These are phyloP conservation scores for Zaprionus obscuricornis DNA, from an alignment of 2,888 invertebrate species.

Conservation along the genomic window DNA sequence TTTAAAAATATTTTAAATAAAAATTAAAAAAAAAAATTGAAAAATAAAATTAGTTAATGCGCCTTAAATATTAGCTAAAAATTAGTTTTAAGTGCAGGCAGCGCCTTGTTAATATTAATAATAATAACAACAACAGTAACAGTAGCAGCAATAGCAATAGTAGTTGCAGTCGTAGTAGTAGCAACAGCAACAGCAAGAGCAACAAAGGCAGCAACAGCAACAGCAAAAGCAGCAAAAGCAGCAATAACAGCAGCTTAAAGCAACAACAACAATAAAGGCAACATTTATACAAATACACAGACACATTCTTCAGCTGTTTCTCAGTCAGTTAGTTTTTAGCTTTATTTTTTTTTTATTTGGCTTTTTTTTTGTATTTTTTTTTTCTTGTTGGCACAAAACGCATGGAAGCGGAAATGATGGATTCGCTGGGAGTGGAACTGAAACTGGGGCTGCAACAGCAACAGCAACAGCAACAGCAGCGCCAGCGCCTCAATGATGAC, in stretches of 20 bases:
- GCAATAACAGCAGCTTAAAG: conserved; percentile 31
- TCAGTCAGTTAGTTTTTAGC: conserved; percentile 41
- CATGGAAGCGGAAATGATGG: conserved; percentile 84
- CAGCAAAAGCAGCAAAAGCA: conserved; percentile 19
- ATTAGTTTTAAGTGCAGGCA: conserved; percentile 39
- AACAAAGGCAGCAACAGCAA: conserved; percentile 9
- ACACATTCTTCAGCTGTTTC: conserved; percentile 73
- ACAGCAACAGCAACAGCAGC: conserved; percentile 14
- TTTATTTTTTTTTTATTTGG: conserved; percentile 4
- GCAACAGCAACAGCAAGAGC: conserved; percentile 35
- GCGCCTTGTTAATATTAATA: too few relatives aligned
- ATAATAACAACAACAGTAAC: conserved; percentile 21
- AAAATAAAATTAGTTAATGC: not conserved
- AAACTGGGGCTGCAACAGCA: conserved; percentile 29
- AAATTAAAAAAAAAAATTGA: not conserved
- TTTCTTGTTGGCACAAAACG: conserved; percentile 67
- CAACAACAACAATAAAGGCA: conserved; percentile 34
- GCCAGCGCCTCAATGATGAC: not conserved
- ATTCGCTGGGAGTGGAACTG: conserved; percentile 73
- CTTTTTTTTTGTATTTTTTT: conserved; percentile 15
- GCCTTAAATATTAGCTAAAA: conserved; percentile 1
- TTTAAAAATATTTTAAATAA: conserved; percentile 3
- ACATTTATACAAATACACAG: too few relatives aligned
- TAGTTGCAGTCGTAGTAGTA: too few relatives aligned
- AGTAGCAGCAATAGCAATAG: conserved; percentile 33